Evolutionary conservation across 2,113 vertebrate species (phyloP), one percentile per base, ranked within the genome.

Genomic region (Upupa epops): DNA sequence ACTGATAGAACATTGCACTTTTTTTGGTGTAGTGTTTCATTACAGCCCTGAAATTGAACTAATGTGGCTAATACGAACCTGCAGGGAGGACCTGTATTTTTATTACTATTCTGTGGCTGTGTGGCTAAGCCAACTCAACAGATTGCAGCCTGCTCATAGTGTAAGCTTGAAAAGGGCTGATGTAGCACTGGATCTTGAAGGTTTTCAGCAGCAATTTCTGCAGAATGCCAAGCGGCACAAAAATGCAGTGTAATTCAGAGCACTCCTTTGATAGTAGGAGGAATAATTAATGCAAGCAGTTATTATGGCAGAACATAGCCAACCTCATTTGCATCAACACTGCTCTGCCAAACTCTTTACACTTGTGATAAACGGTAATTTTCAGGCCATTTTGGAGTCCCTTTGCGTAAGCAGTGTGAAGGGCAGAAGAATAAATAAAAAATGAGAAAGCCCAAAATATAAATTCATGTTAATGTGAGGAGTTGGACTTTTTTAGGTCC

Each of bases 271-370:
- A 65, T 54, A 90, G 77, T 4, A 76, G 42, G 40, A 94, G 34
- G 66, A 78, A 76, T 82, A 89, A 93, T 93, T 88, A 91, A 84
- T 59, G 76, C 24, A 69, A 88, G 70, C 16, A 48, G 20, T 66
- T 92, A 84, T 71, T 93, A 72, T 0, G 12, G 34, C 65, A 81
- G 59, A 94, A 28, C 31, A 22, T 22, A 89, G 86, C 76, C 80
- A 92, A 37, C 5, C n/a, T 70, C 63, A 89, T 94, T 70, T 89
- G 36, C 88, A 90, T 70, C 2, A 11, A 59, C 16, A 13, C 13
- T 46, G 12, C 56, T 87, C 65, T 77, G 86, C 89, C 86, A 84
- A 65, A 66, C 58, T 32, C 83, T 37, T 54, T 3, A 52, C 18
- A 52, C 37, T 90, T 58, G 63, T n/a, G 52, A 60, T 65, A 89